Percentiles rank a stretch among this genome's conserved stretches.
Conservation (phyloP, 2,888 invertebrate species). For the Zaprionus bogoriensis region DNA sequence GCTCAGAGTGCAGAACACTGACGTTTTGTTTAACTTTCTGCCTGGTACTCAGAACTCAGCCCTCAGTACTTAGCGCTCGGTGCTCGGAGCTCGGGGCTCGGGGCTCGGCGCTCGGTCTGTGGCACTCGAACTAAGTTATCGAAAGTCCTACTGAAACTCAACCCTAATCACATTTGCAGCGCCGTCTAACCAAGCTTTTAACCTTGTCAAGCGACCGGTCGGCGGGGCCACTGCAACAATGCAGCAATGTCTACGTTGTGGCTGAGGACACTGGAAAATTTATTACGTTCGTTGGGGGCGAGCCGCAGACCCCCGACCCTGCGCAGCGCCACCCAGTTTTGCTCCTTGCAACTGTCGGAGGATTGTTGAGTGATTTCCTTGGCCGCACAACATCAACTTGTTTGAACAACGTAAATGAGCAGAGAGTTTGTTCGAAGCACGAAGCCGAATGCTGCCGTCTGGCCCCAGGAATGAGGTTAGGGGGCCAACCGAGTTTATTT, state of each 20-base stretch:
- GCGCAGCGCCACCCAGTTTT: not conserved
- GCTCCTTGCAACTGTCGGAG: constrained; percentile 18
- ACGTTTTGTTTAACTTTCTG: constrained; percentile 14
- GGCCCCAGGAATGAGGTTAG: not conserved
- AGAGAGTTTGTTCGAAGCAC: constrained; percentile 21
- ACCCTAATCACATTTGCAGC: constrained; percentile 57
- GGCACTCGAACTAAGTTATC: not conserved
- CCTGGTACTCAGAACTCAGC: not conserved
- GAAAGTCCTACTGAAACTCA: constrained; percentile 22
- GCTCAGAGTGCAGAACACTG: constrained; percentile 17
- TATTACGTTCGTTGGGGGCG: constrained; percentile 54
- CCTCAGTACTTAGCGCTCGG: not conserved
- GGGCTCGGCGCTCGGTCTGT: not conserved
- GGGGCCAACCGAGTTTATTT: constrained; percentile 23
- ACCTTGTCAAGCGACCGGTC: constrained; percentile 37
- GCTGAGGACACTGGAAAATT: constrained; percentile 53
- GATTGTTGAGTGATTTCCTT: constrained; percentile 67
- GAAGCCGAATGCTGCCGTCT: constrained; percentile 35
- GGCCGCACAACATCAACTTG: constrained; percentile 50
- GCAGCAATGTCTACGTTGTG: constrained; percentile 36
- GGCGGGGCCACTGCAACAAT: constrained; percentile 45
- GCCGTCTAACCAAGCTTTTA: constrained; percentile 33
- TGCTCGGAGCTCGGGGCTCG: not conserved
- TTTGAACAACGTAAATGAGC: constrained; percentile 50
- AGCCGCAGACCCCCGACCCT: not conserved